Base-by-base conservation (phyloP, 2,888 invertebrate species). In the Cosmorhoe ocellata region DNA sequence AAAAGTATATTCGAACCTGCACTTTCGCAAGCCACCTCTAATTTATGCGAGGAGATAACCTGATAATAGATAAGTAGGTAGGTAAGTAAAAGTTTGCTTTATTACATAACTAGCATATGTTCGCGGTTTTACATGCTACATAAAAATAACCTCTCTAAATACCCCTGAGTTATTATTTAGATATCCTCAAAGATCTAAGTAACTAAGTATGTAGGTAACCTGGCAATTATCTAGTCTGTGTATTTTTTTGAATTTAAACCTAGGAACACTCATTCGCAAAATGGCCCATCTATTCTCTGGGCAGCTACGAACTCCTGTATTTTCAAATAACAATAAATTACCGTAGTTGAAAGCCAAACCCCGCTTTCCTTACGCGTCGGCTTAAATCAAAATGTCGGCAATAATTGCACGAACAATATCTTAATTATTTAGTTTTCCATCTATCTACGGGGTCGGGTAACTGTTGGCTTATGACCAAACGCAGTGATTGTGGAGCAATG, bases 321-420 rank as follows among this genome's bases (percentile, higher is more conserved):
- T 14, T 47, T 41, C 27, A 37, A 41, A 38, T 41, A 32, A 28
- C 38, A 30, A 60, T 58, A 58, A 63, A 59, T 61, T 49, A 56
- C 40, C 22, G 10, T 11, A 40, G 50, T 45, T 53, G 42, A 79
- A 76, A 57, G 54, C 30, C 54, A 44, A 61, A 27, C 59, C 65
- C 73, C 71, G 73, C 70, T 69, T 61, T 62, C 75, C 76, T 51
- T 69, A 54, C 47, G 70, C 59, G 62, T 58, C 30, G 41, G 52
- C 53, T 57, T 73, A 66, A 74, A 74, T 78, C 73, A 73, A 73
- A 62, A 62, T 71, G 75, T 74, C 74, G n/a, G 57, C 51, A 58
- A 72, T 76, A 74, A 79, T 76, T 79, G 74, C 66, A 65, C 59
- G 63, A 73, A 80, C 79, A 80, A 81, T 81, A 72, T 74, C 77